A percentile compares a stretch with the other conserved stretches of the same genome.
Conservation (phyloP, 2,797 vertebrate genomes). For the Typhlichthys subterraneus region DNA sequence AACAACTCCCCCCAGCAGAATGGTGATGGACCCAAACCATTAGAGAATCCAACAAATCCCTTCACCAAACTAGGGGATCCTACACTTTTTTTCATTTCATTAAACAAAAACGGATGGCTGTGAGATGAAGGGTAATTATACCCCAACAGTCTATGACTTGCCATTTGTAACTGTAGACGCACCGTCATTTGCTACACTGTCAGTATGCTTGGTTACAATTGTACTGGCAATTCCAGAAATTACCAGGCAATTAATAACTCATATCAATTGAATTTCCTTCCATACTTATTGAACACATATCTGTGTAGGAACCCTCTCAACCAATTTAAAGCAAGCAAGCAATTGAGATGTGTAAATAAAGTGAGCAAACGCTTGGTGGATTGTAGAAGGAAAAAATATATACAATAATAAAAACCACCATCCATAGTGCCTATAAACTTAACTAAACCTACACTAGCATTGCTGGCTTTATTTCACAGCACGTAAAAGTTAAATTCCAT, state of each 20-base stretch:
- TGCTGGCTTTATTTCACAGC: conserved; percentile 12
- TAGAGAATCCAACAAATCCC: conserved; percentile 20
- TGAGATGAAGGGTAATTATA: no score
- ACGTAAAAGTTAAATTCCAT: conserved; percentile 12
- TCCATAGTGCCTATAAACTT: no score
- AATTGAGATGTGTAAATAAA: conserved; percentile 35
- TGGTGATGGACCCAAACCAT: conserved; percentile 19
- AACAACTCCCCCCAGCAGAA: conserved; percentile 17
- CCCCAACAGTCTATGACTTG: no score
- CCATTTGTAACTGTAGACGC: no score
- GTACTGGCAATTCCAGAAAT: not conserved
- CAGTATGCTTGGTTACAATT: not conserved
- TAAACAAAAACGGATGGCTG: no score
- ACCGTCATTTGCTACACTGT: no score
- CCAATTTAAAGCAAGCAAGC: conserved; percentile 7
- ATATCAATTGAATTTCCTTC: not conserved
- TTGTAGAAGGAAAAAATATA: not conserved
- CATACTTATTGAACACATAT: not conserved
- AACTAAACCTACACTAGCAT: not conserved
- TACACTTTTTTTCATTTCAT: conserved; percentile 13
- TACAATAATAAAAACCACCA: no score
- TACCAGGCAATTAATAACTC: not conserved
- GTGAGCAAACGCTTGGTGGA: conserved; percentile 1
- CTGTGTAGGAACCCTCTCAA: conserved; percentile 34
- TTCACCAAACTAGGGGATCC: conserved; percentile 16